Conservation (phyloP, 64 coral and sea anemone genomes). For the Montipora cactus region DNA sequence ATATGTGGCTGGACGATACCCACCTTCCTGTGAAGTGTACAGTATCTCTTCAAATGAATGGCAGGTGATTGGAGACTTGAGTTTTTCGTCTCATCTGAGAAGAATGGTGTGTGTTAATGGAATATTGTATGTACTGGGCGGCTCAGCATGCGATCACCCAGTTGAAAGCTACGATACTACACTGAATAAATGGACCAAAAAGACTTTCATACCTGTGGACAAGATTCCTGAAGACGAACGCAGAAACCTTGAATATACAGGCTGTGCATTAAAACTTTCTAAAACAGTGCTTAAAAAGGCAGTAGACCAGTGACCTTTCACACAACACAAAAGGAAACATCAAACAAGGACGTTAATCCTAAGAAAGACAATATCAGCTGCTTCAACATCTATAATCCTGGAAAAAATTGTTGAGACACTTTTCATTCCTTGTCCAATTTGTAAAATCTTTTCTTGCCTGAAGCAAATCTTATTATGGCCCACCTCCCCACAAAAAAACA, state of each 20-base stretch:
- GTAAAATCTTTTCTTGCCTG: too few species aligned
- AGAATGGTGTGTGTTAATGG: background rate
- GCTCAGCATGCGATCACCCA: background rate
- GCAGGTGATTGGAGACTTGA: background rate
- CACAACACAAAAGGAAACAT: too few species aligned
- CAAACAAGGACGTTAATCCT: fast-evolving
- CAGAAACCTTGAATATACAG: background rate
- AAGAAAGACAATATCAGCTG: too few species aligned
- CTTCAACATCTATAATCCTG: too few species aligned
- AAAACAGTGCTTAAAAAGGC: too few species aligned
- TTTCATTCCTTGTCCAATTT: too few species aligned
- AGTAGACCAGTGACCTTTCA: too few species aligned
- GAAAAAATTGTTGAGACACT: too few species aligned
- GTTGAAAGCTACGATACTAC: background rate
- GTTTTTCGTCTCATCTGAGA: background rate
- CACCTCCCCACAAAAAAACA: too few species aligned
- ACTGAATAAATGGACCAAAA: background rate
- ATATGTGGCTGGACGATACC: background rate
- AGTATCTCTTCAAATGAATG: background rate
- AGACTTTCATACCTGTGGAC: background rate
- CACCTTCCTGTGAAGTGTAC: slow-evolving; percentile 23
- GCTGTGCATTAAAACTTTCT: too few species aligned
- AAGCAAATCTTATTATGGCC: too few species aligned
- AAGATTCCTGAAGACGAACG: background rate
- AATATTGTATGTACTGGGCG: background rate